phyloP scores from a whole-genome alignment of 2,797 vertebrate genomes.

The Champsocephalus esox region DNA sequence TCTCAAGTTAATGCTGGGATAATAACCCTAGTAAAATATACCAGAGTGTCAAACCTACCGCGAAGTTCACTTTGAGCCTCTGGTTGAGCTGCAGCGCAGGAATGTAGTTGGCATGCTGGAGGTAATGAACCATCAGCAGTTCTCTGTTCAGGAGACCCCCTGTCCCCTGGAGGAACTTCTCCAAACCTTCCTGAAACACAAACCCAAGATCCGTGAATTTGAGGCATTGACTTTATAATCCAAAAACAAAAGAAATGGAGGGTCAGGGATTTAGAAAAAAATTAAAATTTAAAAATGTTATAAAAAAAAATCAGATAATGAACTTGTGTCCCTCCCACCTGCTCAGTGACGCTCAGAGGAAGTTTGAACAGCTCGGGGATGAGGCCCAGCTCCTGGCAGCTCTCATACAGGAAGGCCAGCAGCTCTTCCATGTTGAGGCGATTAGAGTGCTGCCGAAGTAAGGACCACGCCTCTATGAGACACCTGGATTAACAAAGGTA shows the following conservation, averaged over 20 bases:
- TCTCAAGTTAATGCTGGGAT: background rate
- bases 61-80: constrained; percentile 87
- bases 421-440: constrained; percentile 88
- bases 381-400: constrained; percentile 91
- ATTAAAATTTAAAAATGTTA: background rate
- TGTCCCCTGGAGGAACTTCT: constrained; percentile 90
- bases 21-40: background rate
- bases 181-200: constrained; percentile 89
- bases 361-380: constrained; percentile 95
- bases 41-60: constrained; percentile 77
- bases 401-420: constrained; percentile 89
- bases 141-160: constrained; percentile 90
- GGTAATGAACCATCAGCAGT: constrained; percentile 93
- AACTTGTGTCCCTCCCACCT: constrained; percentile 78
- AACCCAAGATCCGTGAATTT: constrained; percentile 17
- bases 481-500: constrained; percentile 81
- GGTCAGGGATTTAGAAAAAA: too few species aligned
- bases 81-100: constrained; percentile 94
- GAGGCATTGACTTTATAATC: background rate
- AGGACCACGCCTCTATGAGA: constrained; percentile 91
- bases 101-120: constrained; percentile 94
- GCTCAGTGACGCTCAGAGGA: constrained; percentile 89
- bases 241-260: background rate
- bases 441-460: constrained; percentile 88
- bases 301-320: background rate